Percentiles rank a stretch among this genome's conserved stretches.
These are phyloP conservation scores for Chondrosia reniformis DNA, from an alignment of 37 sponge, comb jelly and placozoan genomes.

Conservation along the genomic window DNA sequence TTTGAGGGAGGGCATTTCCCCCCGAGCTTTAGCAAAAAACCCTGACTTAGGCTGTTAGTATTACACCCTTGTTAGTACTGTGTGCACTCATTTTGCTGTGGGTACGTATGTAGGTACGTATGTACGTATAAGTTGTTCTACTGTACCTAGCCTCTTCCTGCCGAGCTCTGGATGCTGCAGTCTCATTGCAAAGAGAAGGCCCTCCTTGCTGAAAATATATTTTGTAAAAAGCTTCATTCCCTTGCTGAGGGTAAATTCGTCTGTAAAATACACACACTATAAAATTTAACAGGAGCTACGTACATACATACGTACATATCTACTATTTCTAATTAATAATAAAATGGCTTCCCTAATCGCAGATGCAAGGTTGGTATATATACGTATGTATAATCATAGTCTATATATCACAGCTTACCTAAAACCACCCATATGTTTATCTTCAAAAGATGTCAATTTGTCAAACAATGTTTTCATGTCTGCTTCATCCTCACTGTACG, in stretches of 20 bases:
- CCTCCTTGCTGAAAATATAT: constrained; percentile 79
- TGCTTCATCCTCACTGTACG: background rate
- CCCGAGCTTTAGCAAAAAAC: too few relatives aligned
- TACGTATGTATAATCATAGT: background rate
- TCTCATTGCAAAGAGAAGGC: constrained; percentile 89
- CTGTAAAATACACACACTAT: constrained; percentile 6
- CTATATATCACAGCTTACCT: too few relatives aligned
- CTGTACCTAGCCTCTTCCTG: constrained; percentile 66
- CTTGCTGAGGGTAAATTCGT: constrained; percentile 76
- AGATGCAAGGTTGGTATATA: too few relatives aligned
- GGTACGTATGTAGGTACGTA: background rate
- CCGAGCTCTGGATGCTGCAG: constrained; percentile 86
- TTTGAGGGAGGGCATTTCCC: too few relatives aligned
- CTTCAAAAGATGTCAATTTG: constrained; percentile 11
- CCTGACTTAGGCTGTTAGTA: too few relatives aligned
- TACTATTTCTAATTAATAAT: background rate
- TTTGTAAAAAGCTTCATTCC: constrained; percentile 65
- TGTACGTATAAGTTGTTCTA: too few relatives aligned
- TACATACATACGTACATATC: constrained; percentile 4
- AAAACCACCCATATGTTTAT: constrained; percentile 5
- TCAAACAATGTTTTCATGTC: background rate
- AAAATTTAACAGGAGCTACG: too few relatives aligned
- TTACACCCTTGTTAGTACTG: too few relatives aligned
- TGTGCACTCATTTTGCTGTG: too few relatives aligned
- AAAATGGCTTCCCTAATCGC: background rate